Percentiles rank a stretch among this genome's conserved stretches.
phyloP scores from a whole-genome alignment of 1,140 invertebrate species.

The Centruroides vittatus region DNA sequence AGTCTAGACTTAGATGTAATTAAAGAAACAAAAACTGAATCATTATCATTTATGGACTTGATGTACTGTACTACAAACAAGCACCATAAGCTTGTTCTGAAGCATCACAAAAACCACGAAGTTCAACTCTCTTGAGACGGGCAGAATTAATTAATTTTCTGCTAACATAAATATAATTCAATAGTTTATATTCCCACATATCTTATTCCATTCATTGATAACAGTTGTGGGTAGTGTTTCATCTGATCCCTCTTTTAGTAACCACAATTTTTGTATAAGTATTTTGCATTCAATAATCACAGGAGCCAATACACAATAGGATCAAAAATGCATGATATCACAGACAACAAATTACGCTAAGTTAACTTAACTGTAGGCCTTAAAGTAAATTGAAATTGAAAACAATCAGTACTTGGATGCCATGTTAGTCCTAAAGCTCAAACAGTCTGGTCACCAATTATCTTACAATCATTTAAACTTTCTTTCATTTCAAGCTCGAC shows the following conservation, averaged over 20 bases:
- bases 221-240: constrained; percentile 16
- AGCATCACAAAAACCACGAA: constrained; percentile 3
- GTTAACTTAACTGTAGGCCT: too few relatives aligned
- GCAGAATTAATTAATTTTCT: not conserved
- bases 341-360: too few relatives aligned
- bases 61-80: constrained; percentile 1
- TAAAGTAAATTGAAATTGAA: not conserved
- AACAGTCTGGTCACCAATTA: too few relatives aligned
- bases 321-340: constrained; percentile 22
- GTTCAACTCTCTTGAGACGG: not conserved
- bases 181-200: not conserved
- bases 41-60: not conserved
- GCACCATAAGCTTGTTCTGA: not conserved
- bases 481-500: too few relatives aligned
- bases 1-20: constrained; percentile 10
- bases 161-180: too few relatives aligned
- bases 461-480: too few relatives aligned
- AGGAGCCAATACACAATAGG: constrained; percentile 25
- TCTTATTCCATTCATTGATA: not conserved
- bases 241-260: constrained; percentile 24
- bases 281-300: constrained; percentile 26
- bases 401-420: constrained; percentile 10
- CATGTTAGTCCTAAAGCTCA: too few relatives aligned
- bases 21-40: constrained; percentile 3
- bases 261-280: constrained; percentile 27